Conservation (phyloP, 2,113 vertebrate species). For the Lathamus discolor region DNA sequence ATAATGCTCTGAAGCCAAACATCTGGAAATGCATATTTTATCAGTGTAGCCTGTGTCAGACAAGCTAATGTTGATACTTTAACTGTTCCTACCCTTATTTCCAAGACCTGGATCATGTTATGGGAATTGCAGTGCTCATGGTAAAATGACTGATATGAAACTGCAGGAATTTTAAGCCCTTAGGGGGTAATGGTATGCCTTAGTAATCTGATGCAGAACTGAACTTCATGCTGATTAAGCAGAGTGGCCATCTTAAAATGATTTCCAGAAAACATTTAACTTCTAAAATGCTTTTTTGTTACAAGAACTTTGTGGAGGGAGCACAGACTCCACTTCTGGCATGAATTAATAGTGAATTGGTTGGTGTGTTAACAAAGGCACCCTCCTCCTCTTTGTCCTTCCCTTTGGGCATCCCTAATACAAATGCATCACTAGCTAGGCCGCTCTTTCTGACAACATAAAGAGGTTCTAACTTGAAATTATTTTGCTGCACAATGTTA, state of each 20-base stretch:
- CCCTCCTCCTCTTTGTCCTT: neutral
- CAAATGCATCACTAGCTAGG: neutral
- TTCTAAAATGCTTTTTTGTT: conserved; percentile 33
- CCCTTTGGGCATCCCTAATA: neutral
- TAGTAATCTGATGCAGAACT: conserved; percentile 18
- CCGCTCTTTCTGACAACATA: neutral
- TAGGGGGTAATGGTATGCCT: conserved; percentile 24
- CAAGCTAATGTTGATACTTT: conserved; percentile 28
- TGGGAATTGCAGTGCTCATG: conserved; percentile 28
- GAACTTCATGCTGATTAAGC: conserved; percentile 47
- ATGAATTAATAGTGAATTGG: neutral
- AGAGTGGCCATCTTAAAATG: conserved; percentile 31
- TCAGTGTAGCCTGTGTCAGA: conserved; percentile 12
- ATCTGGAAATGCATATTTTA: conserved; percentile 59
- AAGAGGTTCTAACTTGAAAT: neutral
- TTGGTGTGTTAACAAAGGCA: conserved; percentile 10
- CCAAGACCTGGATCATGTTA: conserved; percentile 59
- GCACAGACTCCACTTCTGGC: neutral
- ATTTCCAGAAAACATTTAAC: conserved; percentile 35
- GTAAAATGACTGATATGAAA: conserved; percentile 42
- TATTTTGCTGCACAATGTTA: neutral
- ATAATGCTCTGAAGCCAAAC: conserved; percentile 42
- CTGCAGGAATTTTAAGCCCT: conserved; percentile 42
- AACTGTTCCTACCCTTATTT: conserved; percentile 30
- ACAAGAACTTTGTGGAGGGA: neutral